These are phyloP conservation scores for Drosophila albomicans DNA, from an alignment of 1,140 invertebrate genomes.

Conservation along the genomic window DNA sequence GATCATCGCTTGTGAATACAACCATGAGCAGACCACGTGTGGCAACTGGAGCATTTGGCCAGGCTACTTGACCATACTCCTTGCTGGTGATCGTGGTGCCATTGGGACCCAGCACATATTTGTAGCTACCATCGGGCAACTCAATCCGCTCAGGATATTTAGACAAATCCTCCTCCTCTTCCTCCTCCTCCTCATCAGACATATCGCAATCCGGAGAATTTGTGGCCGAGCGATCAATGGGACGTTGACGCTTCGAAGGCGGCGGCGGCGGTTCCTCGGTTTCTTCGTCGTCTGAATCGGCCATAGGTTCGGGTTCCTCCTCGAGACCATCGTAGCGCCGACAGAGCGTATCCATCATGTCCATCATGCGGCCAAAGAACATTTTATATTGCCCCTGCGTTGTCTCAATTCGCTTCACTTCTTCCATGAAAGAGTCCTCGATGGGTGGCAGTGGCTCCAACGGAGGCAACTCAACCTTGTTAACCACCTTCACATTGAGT, in stretches of 20 bases:
- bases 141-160: conserved; percentile 51
- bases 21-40: conserved; percentile 76
- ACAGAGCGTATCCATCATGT: conserved; percentile 54
- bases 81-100: conserved; percentile 69
- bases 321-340: conserved; percentile 54
- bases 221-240: conserved; percentile 38
- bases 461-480: conserved; percentile 2
- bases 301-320: conserved; percentile 5
- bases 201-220: conserved; percentile 33
- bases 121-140: conserved; percentile 32
- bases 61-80: conserved; percentile 71
- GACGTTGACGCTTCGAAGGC: conserved; percentile 36
- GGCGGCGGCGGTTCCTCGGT: not conserved
- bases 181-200: too few relatives aligned
- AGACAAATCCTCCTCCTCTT: too few relatives aligned
- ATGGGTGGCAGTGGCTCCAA: conserved; percentile 47
- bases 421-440: conserved; percentile 34
- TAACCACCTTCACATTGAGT: conserved; percentile 50
- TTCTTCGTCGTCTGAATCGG: not conserved
- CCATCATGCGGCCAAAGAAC: conserved; percentile 42
- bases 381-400: conserved; percentile 55
- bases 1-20: conserved; percentile 75
- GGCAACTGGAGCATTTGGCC: conserved; percentile 73
- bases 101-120: conserved; percentile 75
- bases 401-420: conserved; percentile 51